Base-by-base conservation (phyloP, 2,797 vertebrate species). In the Alcedo quadribrachys region DNA sequence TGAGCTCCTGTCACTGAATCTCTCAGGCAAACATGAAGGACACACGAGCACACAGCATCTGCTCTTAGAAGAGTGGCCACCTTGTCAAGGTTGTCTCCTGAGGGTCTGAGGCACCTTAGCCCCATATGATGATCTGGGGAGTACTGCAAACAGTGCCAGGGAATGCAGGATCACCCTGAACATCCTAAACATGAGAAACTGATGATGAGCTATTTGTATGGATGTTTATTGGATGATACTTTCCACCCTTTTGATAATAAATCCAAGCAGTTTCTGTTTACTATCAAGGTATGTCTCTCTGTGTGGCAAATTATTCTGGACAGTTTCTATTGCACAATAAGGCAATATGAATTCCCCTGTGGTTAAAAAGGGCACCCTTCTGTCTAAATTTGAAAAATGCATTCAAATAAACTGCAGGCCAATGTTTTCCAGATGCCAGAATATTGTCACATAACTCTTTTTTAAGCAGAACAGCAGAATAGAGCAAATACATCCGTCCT, bases 391-490 rank as follows among this genome's bases (percentile, higher is more conserved):
- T 96, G 88, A 92, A 94, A 94, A 94, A 96, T 92, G 76, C 43
- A 87, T 92, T 90, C 79, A 96, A 92, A 96, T 90, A 93, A 94
- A 93, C 76, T 87, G 62, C 71, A 94, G 85, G 62, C 43, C 84
- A 95, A 85, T 93, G 73, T 89, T 89, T 95, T 93, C 95, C 94
- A 96, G 90, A 96, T 93, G 90, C 62, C 73, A 92, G 84, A 85
- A 85, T 89, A 93, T 54, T 87, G 79, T 90, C 88, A 92, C 81
- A 77, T 86, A 92, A 89, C 75, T 95, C 81, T 80, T 91, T 94
- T 79, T 85, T 87, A 92, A 96, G 87, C 65, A 89, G 66, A 92
- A 90, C 57, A 85, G 65, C 54, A 76, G 63, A 93, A 79, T 12
- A 81, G 45, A 93, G 70, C 55, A 45, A 90, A 69, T 35, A 76